Evolutionary conservation across 2,113 vertebrate species (phyloP).

Genomic region (Pachypanchax playfairii): DNA sequence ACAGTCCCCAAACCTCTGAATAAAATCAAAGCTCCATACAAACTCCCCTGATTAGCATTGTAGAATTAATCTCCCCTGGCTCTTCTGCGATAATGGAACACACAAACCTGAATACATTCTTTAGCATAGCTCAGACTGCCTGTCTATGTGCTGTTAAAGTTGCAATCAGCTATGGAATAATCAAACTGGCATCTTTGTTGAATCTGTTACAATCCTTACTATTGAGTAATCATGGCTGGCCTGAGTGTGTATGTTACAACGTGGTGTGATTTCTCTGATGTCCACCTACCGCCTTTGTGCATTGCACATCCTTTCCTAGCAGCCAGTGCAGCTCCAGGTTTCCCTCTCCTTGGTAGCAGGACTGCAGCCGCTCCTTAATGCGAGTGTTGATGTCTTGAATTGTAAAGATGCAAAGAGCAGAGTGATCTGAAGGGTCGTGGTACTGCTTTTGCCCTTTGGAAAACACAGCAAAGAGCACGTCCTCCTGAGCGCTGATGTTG

Average conservation of each 20-base stretch:
- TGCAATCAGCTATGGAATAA: constrained; percentile 24
- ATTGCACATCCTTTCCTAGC: constrained; percentile 94
- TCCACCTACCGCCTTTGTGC: constrained; percentile 91
- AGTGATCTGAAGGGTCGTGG: constrained; percentile 88
- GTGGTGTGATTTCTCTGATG: neutral
- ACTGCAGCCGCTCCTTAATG: constrained; percentile 93
- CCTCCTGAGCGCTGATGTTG: constrained; percentile 87
- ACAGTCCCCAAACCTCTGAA: constrained; percentile 55
- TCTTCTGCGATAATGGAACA: constrained; percentile 46
- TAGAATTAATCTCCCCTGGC: constrained; percentile 64
- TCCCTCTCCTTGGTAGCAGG: constrained; percentile 96
- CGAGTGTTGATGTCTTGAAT: constrained; percentile 86
- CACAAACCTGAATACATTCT: constrained; percentile 55
- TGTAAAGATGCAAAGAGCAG: constrained; percentile 91
- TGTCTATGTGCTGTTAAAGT: constrained; percentile 41
- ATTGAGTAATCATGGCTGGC: neutral
- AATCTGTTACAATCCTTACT: constrained; percentile 1
- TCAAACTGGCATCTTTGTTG: constrained; percentile 22
- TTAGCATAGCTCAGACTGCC: constrained; percentile 17
- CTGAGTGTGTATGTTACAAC: neutral
- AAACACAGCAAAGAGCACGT: constrained; percentile 95
- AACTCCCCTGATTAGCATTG: constrained; percentile 70
- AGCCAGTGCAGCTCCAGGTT: constrained; percentile 97
- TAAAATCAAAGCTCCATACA: constrained; percentile 71
- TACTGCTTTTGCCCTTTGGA: constrained; percentile 97